Base-by-base conservation (phyloP, 2,113 vertebrate species). In the Callaeas wilsoni region DNA sequence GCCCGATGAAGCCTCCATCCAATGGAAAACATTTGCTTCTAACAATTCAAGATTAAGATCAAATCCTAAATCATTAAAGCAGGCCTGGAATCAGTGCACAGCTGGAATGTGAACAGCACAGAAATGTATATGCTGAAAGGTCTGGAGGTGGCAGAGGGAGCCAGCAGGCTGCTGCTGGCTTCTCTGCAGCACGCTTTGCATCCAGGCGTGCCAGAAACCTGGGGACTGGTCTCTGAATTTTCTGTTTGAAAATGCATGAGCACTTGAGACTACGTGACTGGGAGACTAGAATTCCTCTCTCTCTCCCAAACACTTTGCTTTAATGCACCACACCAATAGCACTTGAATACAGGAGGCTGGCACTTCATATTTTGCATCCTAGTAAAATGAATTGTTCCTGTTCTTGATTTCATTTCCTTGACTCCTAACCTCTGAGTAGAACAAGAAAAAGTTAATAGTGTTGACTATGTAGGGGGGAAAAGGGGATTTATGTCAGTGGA, bases 401-500 rank as follows among this genome's bases (percentile, higher is more conserved):
- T 70, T 11, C 12, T 89, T 87, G 42, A 46, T 67, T 90, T 82
- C 0, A 25, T 82, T 93, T 70, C 52, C 70, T 89, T 81, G 68
- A 41, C 46, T 78, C 37, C 11, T 55, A 55, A 50, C 7, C 15
- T 64, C 25, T 68, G 47, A 64, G 32, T 6, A 79, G 39, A 27
- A 39, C 12, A 63, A 73, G 16, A 60, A 64, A 64, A 77, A 74
- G 8, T 10, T 53, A 13, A 11, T 37, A 29, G 15, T 52, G 6
- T 22, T 63, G 64, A 55, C 11, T 19, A 44, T 7, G 18, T 10
- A 55, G 7, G 6, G 3, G 3, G 9, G 21, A n/a, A 68, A 64
- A 9, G 2, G 6, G 3, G 3, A 7, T 32, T 74, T 47, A 15
- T 32, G 4, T 30, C 7, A 2, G 25, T 21, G 3, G 41, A 49